phyloP scores from a whole-genome alignment of 2,113 vertebrate genomes.

The Cairina moschata region DNA sequence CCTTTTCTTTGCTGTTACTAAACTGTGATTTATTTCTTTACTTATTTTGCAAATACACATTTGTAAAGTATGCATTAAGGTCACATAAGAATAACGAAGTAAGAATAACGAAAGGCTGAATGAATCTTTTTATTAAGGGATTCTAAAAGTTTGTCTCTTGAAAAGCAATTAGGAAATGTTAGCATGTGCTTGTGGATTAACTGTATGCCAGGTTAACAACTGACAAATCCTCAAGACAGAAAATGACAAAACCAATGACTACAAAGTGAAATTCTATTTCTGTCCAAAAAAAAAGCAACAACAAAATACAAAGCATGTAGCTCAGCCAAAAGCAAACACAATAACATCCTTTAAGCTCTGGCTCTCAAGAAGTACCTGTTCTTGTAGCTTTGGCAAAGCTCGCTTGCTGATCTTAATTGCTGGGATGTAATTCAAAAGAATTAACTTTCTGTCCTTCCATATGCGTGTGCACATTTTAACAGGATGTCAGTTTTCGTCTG shows the following conservation, averaged over 20 bases:
- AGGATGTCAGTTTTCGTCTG: conserved; percentile 32
- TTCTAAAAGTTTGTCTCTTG: not conserved
- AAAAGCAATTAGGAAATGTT: not conserved
- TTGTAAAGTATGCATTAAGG: not conserved
- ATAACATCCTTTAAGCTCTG: not conserved
- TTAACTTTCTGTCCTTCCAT: not conserved
- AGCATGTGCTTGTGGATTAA: conserved; percentile 4
- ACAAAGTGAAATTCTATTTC: not conserved
- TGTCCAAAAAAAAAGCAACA: not conserved
- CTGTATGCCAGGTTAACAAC: not conserved
- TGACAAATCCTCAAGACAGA: not conserved
- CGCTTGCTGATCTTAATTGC: not conserved
- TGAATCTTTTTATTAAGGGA: not conserved
- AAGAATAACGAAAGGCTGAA: not conserved
- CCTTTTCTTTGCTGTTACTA: not conserved
- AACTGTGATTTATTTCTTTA: not conserved
- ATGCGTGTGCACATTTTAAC: not conserved
- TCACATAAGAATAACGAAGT: too few species aligned
- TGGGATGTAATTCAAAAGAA: not conserved
- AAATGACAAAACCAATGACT: not conserved
- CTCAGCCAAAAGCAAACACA: not conserved
- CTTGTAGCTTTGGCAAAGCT: not conserved
- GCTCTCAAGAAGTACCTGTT: not conserved
- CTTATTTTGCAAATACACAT: not conserved
- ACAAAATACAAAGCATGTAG: not conserved